phyloP scores from a whole-genome alignment of 2,113 vertebrate species.

The Crotalus viridis region DNA sequence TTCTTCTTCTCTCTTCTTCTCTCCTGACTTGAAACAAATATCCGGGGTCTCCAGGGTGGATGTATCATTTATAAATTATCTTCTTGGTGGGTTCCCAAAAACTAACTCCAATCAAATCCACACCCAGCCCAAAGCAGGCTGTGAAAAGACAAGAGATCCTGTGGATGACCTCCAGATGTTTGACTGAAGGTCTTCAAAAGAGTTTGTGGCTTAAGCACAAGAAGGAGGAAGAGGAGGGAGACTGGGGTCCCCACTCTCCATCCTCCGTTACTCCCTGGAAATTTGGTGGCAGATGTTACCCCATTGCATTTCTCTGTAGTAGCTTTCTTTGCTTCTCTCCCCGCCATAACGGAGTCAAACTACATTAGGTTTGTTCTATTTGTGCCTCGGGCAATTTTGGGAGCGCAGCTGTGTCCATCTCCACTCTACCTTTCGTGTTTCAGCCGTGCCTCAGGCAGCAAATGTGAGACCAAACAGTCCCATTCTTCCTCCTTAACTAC shows the following conservation, averaged over 20 bases:
- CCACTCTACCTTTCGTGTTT: conserved; percentile 89
- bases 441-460: conserved; percentile 72
- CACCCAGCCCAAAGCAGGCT: conserved; percentile 70
- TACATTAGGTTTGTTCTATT: conserved; percentile 88
- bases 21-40: conserved; percentile 41
- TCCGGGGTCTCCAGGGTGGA: conserved; percentile 61
- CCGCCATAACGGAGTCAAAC: conserved; percentile 85
- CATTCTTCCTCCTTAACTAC: conserved; percentile 73
- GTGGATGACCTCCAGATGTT: conserved; percentile 65
- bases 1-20: conserved; percentile 48
- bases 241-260: conserved; percentile 83
- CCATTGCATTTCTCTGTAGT: conserved; percentile 91
- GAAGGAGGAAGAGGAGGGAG: conserved; percentile 45
- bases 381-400: conserved; percentile 90
- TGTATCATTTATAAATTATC: conserved; percentile 82
- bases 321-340: conserved; percentile 82
- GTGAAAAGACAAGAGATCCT: conserved; percentile 76
- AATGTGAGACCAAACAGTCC: conserved; percentile 78
- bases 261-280: conserved; percentile 85
- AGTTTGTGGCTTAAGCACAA: conserved; percentile 60
- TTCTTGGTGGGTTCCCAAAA: conserved; percentile 75
- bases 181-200: conserved; percentile 82
- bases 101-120: conserved; percentile 50
- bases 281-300: conserved; percentile 92
- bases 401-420: conserved; percentile 92